Base-by-base conservation (phyloP, 2,113 vertebrate genomes). In the Phrynosoma blainvillii region DNA sequence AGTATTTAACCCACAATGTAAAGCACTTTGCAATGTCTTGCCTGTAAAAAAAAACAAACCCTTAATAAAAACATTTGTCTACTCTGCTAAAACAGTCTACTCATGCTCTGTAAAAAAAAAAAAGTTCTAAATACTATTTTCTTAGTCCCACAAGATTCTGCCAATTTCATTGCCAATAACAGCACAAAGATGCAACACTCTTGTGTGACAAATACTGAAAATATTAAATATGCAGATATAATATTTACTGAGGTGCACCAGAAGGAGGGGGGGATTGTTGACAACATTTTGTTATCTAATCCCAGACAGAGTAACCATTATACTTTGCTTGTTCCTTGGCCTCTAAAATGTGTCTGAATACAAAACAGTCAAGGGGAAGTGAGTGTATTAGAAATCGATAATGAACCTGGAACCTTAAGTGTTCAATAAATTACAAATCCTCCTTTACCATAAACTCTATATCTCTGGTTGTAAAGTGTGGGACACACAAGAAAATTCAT, bases 401-500 rank as follows among this genome's bases (percentile, higher is more conserved):
- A 79, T 79, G 12, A 92, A 80, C 1, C 0, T 0, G n/a, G 78
- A 78, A 85, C 71, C 85, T 86, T 65, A 86, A 91, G 59, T 91
- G 89, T 78, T 85, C 89, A 93, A 83, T 75, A 89, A 87, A 86
- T 66, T 90, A 0, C 79, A 54, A 68, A 93, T 92, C 30, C 56
- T 4, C 13, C 89, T 62, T 89, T 54, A 36, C 10, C n/a, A 16
- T 13, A 0, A 88, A 79, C 86, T 78, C 42, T 85, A 5, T 2
- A 14, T 68, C 62, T 88, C 82, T 85, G 8, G 81, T 90, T 1
- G 62, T 78, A 68, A 88, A 52, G 54, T 59, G 84, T 88, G 82
- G 82, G 40, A 85, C 92, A 91, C 84, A 79, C 66, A 62, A 36
- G 82, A 89, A 78, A 89, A 89, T 92, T 93, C 81, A 81, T 89